Evolutionary conservation across 2,888 invertebrate genomes (phyloP), one percentile per base, ranked within the genome.

Genomic region (Eupeodes luniger): DNA sequence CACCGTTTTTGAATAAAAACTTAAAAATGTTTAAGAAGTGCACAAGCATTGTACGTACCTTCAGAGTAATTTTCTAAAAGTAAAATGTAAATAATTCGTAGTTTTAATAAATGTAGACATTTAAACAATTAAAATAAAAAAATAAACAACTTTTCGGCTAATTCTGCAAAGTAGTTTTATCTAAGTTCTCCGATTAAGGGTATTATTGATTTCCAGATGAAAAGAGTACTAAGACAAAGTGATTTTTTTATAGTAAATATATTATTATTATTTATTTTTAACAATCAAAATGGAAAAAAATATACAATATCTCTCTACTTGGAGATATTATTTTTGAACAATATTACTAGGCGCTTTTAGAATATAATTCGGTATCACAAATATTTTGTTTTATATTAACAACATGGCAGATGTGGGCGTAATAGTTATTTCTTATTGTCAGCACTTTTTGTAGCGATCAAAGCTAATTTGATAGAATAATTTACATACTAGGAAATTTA

Each of bases 1-100:
- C 69, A 74, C 83, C 7, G 67, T 87, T 44, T 77, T 72, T 16
- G 87, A 87, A n/a, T 87, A 72, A 59, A 27, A 4, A 9, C 1
- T 40, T 40, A 9, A 27, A 57, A 4, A 10, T 19, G 1, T 57
- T 19, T 14, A 34, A 14, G 14, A 40, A 40, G n/a, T 3, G 16
- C 14, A 5, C 12, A 7, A 19, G 0, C 2, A 9, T 27, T 47
- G 14, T 47, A 27, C 19, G 9, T 40, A 40, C 19, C 47, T 66
- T 47, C 12, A 14, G 34, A 47, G 9, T 47, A 47, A 66, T 2
- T 27, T 66, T 66, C 44, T 47, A 27, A 66, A 47, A 7, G 12
- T 47, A 66, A 47, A 66, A 27, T 47, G 14, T 47, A 66, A 47
- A 44, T 64, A 66, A 27, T 47, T 66, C 3, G 14, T 64, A 64